These are phyloP conservation scores for Sterna hirundo DNA, from an alignment of 2,113 vertebrate genomes.

Conservation along the genomic window DNA sequence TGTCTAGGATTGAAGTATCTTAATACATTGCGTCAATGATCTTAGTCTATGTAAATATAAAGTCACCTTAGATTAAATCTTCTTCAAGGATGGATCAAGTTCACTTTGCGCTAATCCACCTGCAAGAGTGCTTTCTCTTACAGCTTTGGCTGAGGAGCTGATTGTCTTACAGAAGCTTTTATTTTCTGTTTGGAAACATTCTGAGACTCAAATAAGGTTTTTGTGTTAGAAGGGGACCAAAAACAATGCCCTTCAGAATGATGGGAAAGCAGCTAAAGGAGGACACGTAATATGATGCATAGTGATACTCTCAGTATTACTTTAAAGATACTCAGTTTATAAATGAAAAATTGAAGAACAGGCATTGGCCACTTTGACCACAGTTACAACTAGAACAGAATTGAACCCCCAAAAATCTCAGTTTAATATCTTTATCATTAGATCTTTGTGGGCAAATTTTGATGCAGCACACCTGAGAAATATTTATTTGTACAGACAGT, in stretches of 20 bases:
- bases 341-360: neutral
- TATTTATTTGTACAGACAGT: neutral
- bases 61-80: neutral
- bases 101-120: neutral
- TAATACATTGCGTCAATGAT: neutral
- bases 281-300: neutral
- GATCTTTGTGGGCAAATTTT: neutral
- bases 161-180: neutral
- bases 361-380: neutral
- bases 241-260: neutral
- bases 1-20: neutral
- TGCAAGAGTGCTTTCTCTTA: neutral
- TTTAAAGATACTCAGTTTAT: neutral
- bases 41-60: neutral
- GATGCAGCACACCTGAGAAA: neutral
- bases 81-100: neutral
- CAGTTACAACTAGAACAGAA: neutral
- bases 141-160: neutral
- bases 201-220: neutral
- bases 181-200: neutral
- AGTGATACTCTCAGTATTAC: neutral
- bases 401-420: neutral
- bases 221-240: neutral
- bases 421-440: neutral
- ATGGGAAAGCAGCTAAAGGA: neutral